Evolutionary conservation across 2,888 invertebrate species (phyloP), one percentile per base, ranked within the genome.

Genomic region (Vanessa cardui): DNA sequence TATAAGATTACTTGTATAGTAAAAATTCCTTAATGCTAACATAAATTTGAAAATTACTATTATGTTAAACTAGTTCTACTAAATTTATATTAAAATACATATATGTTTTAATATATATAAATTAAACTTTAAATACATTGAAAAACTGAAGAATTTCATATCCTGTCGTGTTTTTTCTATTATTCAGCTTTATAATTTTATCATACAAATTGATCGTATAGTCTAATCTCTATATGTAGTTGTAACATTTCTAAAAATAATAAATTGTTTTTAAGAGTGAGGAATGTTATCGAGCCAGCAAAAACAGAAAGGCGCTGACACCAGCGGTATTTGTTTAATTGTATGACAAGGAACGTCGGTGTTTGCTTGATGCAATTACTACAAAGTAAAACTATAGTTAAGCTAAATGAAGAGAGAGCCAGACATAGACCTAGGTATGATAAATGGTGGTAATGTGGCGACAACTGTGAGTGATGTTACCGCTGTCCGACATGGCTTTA

Each of bases 281-380:
- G n/a, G 69, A 69, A 69, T 62, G 62, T 64, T 50, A 67, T 69
- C 31, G 47, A 58, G 62, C 56, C 52, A 64, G 63, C 63, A 64
- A 71, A 72, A 69, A 64, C 47, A 18, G 33, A 50, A 50, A 65
- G 72, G 58, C 67, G 64, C 62, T 69, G 69, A 73, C 71, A 68
- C 66, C 66, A 64, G 59, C 58, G 75, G 71, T 65, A 73, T 73
- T 71, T 72, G 68, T 75, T 75, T 74, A 75, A 75, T 75, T 74
- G 68, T 73, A 62, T 20, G 49, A 73, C 66, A 68, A 72, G 73
- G 68, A 74, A 74, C 73, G 65, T 64, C 52, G 69, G 69, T 66
- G 66, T 65, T 66, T 66, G 63, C 68, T 50, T 66, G 68, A 54
- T 62, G 68, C 67, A 73, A 74, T 71, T 73, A 74, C 69, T 73